Evolutionary conservation across 2,113 vertebrate genomes (phyloP), one percentile per base, ranked within the genome.

Genomic region (Setophaga petechia): DNA sequence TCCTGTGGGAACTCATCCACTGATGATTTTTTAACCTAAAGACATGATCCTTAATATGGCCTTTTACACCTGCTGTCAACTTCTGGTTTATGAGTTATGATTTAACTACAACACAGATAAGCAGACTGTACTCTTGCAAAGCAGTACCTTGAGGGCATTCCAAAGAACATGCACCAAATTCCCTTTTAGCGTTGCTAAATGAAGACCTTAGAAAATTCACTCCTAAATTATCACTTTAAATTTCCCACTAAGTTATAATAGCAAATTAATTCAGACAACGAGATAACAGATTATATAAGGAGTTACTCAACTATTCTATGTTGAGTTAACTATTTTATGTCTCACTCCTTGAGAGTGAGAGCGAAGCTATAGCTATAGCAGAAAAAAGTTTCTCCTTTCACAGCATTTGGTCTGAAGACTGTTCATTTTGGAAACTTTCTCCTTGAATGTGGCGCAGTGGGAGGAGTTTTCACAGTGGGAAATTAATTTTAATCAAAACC

Each of bases 401-500:
- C 16, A 87, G 46, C 18, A 35, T 49, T 71, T 57, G 41, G 24
- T 68, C 37, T 73, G 51, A 47, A 71, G 22, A 25, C 58, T 75
- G 21, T 74, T 92, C 84, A 30, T n/a, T 94, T 52, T 59, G 63
- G 66, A 94, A 84, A 71, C 9, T 74, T 52, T 31, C 25, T 59
- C 66, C 62, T 62, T 57, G 39, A 15, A 19, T 84, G 37, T 79
- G 55, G 46, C 75, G 39, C 62, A 91, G 44, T 44, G 35, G 43
- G 76, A 96, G 41, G 76, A 71, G 49, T 59, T 89, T 81, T 75
- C 61, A 43, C n/a, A 27, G n/a, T 12, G 27, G 27, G 24, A 47
- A 93, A 83, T 75, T 81, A 67, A 88, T 88, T 93, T 73, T 90
- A 86, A 67, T 88, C 61, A 86, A 74, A 91, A 30, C 19, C 20